phyloP scores from a whole-genome alignment of 2,888 invertebrate species.

The Unio delphinus region DNA sequence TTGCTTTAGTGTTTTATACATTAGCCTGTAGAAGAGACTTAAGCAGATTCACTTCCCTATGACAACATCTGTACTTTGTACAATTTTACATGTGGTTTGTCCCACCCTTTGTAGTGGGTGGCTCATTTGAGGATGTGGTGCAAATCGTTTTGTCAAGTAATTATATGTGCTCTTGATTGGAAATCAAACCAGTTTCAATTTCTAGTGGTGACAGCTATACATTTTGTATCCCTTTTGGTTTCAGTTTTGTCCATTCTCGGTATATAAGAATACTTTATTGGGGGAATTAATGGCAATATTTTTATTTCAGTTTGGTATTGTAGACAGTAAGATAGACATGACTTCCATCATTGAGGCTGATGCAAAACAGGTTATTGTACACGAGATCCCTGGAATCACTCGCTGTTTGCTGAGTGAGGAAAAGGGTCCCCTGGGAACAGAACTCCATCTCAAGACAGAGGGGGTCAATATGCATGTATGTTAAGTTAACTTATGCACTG shows the following conservation, averaged over 20 bases:
- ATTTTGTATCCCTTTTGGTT: too few species aligned
- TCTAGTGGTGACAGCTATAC: too few species aligned
- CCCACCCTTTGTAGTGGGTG: too few species aligned
- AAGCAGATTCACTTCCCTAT: too few species aligned
- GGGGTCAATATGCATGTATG: conserved; percentile 88
- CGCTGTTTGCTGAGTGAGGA: conserved; percentile 84
- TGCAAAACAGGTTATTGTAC: conserved; percentile 82
- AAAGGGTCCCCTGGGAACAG: conserved; percentile 48
- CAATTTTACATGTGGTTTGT: too few species aligned
- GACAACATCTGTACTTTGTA: too few species aligned
- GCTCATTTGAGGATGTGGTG: too few species aligned
- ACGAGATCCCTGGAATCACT: conserved; percentile 85
- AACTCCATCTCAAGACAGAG: conserved; percentile 86
- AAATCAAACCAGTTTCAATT: too few species aligned
- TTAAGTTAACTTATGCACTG: neutral
- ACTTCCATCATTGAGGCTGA: conserved; percentile 74
- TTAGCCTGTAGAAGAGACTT: too few species aligned
- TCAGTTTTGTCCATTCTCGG: too few species aligned
- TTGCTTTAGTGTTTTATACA: too few species aligned
- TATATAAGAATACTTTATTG: too few species aligned
- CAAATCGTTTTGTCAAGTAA: neutral
- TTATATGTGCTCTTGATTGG: neutral
- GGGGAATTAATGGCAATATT: neutral
- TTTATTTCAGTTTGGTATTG: conserved; percentile 75
- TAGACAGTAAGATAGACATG: conserved; percentile 77